Base-by-base conservation (phyloP, 2,113 vertebrate species). In the Datnioides undecimradiatus region DNA sequence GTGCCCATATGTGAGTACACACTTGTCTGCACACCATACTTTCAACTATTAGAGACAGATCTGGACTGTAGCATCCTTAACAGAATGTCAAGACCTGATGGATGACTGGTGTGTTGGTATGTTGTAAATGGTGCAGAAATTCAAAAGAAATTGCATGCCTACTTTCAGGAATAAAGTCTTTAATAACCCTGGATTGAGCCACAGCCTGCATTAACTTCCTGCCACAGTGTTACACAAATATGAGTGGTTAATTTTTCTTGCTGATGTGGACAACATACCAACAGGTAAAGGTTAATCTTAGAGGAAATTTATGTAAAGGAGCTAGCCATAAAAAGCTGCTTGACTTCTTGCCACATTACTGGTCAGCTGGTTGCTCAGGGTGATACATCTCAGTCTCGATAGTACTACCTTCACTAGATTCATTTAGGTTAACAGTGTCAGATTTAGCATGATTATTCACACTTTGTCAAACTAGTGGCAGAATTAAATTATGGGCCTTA, bases 261-360 rank as follows among this genome's bases (percentile, higher is more conserved):
- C 91, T 94, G 91, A 92, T 57, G 80, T 64, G 33, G 72, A 89
- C 82, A 90, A 86, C 45, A 87, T 54, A 38, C 45, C 36, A 51
- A 74, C 70, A 84, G 66, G 85, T 87, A 87, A 91, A 93, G 90
- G 92, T 95, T 93, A 92, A 95, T 92, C 87, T 92, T 94, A 86
- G 83, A 93, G 89, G 79, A 90, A 86, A 52, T 89, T 92, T 91
- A 90, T 87, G 90, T 85, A 79, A 91, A 86, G 54, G 14, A 75
- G 52, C 14, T 0, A 51, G 75, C 74, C 88, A 93, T 94, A 95
- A 93, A 94, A 80, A 77, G 80, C 80, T 40, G 25, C 25, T 59
- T 70, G 27, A 60, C 70, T 57, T 23, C n/a, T 2, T 71, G 76
- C 82, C 73, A 87, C 76, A 71, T 81, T 76, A 69, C 16, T 77